Base-by-base conservation (phyloP, 2,888 invertebrate genomes). In the Sceliomorpha sp. region DNA sequence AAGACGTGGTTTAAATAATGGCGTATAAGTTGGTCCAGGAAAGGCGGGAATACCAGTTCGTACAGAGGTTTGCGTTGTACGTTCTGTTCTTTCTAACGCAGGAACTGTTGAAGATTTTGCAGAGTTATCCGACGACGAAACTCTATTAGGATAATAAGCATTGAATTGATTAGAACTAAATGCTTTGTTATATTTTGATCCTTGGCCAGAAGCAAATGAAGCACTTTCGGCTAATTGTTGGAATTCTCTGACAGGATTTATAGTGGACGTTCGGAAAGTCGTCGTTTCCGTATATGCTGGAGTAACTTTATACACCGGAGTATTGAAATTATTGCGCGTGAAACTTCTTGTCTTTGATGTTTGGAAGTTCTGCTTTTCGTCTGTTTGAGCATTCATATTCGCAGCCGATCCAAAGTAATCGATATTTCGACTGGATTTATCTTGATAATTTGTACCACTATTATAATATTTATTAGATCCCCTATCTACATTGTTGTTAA, bases 201-300 rank as follows among this genome's bases (percentile, higher is more conserved):
- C 82, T 10, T 87, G 86, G 69, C 88, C 90, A 29, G 91, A 91
- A 1, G 91, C 92, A 81, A 95, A 95, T 0, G 95, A 94, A 0
- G 94, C 93, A 4, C 93, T 92, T 87, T 95, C 95, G 5, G 95
- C 94, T 0, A 93, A 91, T 0, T 93, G 91, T 83, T 94, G 94
- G 80, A 91, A 91, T 86, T 95, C 94, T 64, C 88, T 90, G 1
- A 89, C 76, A n/a, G 88, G 88, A 60, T 83, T 90, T 20, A 87
- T 80, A 58, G 90, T 90, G 2, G 89, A 88, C 0, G 89, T 85
- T 8, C 89, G 79, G 36, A 88, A 88, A 62, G 83, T 89, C 64
- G 79, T 89, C 60, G 79, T 84, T 75, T 81, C 86, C 27, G 68
- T 86, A 26, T 87, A 87, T 1, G 78, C 53, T 0, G 87, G 83